Percentiles rank a stretch among this genome's conserved stretches.
phyloP scores from a whole-genome alignment of 2,113 vertebrate genomes.

The zebrafish (Danio rerio) region DNA sequence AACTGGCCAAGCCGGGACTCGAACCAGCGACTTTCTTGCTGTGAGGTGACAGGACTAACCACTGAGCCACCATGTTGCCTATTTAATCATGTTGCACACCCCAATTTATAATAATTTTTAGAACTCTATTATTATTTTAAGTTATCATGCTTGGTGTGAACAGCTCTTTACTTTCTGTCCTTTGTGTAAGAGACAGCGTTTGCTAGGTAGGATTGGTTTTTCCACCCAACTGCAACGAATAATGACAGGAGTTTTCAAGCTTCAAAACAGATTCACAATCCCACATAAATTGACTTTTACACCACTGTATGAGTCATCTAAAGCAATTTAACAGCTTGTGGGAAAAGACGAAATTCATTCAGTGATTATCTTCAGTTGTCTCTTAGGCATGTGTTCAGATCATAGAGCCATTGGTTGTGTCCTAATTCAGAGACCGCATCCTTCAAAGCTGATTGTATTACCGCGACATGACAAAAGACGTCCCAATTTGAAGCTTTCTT shows the following conservation, averaged over 20 bases:
- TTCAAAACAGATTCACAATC: conserved; percentile 4
- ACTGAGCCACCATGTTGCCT: too few species aligned
- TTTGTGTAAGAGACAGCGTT: neutral
- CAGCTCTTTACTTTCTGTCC: neutral
- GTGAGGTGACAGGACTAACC: too few species aligned
- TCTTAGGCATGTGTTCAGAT: neutral
- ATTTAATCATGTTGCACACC: too few species aligned
- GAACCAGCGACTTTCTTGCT: too few species aligned
- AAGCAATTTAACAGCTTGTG: neutral
- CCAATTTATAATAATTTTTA: too few species aligned
- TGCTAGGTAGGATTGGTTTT: neutral
- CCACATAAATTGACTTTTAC: neutral
- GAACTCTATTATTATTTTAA: too few species aligned
- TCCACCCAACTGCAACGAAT: neutral
- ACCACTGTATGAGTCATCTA: neutral
- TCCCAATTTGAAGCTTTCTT: too few species aligned
- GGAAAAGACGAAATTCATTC: neutral
- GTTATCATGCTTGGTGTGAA: too few species aligned
- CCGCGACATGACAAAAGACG: too few species aligned
- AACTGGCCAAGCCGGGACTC: too few species aligned
- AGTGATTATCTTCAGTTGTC: neutral
- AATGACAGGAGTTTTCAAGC: neutral
- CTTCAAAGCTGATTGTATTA: too few species aligned
- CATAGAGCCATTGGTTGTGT: neutral
- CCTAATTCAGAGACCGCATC: too few species aligned